These are phyloP conservation scores for Gastracanthus pulcherrimus DNA, from an alignment of 2,888 invertebrate genomes.

Conservation along the genomic window DNA sequence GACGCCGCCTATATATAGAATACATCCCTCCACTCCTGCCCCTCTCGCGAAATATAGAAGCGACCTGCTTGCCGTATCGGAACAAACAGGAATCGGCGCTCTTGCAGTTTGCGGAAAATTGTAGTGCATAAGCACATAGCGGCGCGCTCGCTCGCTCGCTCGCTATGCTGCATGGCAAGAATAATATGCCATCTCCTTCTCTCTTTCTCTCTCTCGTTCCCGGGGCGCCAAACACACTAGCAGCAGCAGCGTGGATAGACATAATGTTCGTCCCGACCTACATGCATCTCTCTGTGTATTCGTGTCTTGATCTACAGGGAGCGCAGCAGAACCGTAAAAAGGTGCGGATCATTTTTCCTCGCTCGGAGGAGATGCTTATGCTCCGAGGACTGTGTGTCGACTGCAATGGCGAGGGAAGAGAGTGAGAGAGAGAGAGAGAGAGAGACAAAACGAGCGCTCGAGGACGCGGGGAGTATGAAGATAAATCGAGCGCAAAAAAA, in stretches of 20 bases:
- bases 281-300: conserved; percentile 12
- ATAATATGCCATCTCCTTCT: too few species aligned
- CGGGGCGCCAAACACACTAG: not conserved
- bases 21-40: too few species aligned
- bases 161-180: too few species aligned
- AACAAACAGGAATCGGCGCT: not conserved
- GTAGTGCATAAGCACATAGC: conserved; percentile 7
- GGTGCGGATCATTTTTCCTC: conserved; percentile 42
- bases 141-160: not conserved
- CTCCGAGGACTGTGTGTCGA: not conserved
- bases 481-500: conserved; percentile 56
- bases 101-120: conserved; percentile 20
- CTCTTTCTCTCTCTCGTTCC: not conserved
- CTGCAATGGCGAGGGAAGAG: not conserved
- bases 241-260: conserved; percentile 1
- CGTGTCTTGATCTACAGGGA: conserved; percentile 37
- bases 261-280: conserved; percentile 38
- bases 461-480: conserved; percentile 41
- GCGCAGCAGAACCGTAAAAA: conserved; percentile 11
- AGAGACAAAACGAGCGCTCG: conserved; percentile 19
- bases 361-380: not conserved
- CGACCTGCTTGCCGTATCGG: not conserved
- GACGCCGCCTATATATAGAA: not conserved
- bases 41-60: not conserved
- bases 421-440: conserved; percentile 12